Evolutionary conservation across 37 sponge, comb jelly and placozoan species (phyloP).

Genomic region (Agelas oroides): DNA sequence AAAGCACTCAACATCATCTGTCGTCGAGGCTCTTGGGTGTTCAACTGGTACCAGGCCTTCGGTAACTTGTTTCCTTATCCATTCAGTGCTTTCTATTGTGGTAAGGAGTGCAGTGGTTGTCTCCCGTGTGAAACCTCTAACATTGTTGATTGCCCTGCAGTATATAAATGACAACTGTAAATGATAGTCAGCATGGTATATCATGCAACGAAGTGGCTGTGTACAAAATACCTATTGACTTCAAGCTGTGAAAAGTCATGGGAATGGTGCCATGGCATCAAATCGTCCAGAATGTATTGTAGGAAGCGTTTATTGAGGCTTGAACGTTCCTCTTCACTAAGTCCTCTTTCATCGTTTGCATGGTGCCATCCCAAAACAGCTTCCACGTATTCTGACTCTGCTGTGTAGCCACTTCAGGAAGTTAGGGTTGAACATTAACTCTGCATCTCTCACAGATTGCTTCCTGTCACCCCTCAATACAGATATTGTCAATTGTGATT

Average conservation of each 20-base stretch:
- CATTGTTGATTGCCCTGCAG: not conserved
- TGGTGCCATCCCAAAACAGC: conserved; percentile 9
- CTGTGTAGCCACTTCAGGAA: conserved; percentile 9
- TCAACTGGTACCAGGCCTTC: no score
- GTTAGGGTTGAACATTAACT: not conserved
- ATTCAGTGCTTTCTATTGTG: not conserved
- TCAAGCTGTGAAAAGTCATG: conserved; percentile 4
- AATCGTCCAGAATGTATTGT: conserved; percentile 11
- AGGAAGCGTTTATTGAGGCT: conserved; percentile 2
- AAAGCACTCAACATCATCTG: no score
- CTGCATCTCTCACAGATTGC: conserved; percentile 24
- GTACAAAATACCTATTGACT: not conserved
- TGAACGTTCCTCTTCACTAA: not conserved
- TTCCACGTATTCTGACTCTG: conserved; percentile 29
- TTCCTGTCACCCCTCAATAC: conserved; percentile 3
- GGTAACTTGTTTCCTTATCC: no score
- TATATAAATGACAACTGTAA: not conserved
- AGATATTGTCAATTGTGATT: not conserved
- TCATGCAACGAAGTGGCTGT: not conserved
- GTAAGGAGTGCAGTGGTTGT: not conserved
- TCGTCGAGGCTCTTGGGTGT: no score
- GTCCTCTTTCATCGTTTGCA: conserved; percentile 43
- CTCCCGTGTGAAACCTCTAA: not conserved
- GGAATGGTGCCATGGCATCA: conserved; percentile 30
- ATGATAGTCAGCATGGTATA: no score